Conservation (phyloP, 1,140 invertebrate species). For the Drosophila mauritiana region DNA sequence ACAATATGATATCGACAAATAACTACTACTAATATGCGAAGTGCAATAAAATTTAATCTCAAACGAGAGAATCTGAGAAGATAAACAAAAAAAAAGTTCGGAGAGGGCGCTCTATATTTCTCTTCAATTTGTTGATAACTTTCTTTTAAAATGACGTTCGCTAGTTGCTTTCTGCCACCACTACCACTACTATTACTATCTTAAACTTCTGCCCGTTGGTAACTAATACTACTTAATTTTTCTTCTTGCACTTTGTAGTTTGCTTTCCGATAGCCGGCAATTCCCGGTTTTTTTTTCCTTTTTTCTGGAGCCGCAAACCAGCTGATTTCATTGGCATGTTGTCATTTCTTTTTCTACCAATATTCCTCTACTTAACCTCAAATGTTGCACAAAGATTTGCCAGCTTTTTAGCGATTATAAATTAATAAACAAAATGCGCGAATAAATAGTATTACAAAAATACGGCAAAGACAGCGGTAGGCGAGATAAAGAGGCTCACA, state of each 20-base stretch:
- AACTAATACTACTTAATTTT: background rate
- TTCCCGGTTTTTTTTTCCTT: background rate
- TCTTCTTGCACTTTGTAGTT: too few relatives aligned
- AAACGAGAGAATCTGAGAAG: background rate
- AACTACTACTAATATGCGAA: background rate
- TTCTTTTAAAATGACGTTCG: conserved; percentile 76
- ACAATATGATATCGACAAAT: background rate
- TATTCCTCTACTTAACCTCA: conserved; percentile 30
- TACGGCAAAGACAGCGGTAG: conserved; percentile 3
- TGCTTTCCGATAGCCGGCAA: conserved; percentile 11
- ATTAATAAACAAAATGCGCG: conserved; percentile 23
- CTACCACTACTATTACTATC: background rate
- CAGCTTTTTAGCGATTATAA: background rate
- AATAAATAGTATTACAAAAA: conserved; percentile 27
- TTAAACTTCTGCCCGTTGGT: background rate
- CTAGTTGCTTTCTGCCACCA: conserved; percentile 7
- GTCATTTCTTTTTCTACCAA: conserved; percentile 30
- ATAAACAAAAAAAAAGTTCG: conserved; percentile 1
- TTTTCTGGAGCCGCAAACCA: conserved; percentile 24
- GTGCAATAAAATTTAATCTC: background rate
- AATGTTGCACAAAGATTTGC: conserved; percentile 3
- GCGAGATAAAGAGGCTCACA: conserved; percentile 12
- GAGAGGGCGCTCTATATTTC: conserved; percentile 1
- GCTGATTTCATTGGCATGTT: conserved; percentile 62
- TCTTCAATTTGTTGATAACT: conserved; percentile 31